Percentiles rank a stretch among this genome's conserved stretches.
phyloP scores from a whole-genome alignment of 2,888 invertebrate species.

The Morpho achilles region DNA sequence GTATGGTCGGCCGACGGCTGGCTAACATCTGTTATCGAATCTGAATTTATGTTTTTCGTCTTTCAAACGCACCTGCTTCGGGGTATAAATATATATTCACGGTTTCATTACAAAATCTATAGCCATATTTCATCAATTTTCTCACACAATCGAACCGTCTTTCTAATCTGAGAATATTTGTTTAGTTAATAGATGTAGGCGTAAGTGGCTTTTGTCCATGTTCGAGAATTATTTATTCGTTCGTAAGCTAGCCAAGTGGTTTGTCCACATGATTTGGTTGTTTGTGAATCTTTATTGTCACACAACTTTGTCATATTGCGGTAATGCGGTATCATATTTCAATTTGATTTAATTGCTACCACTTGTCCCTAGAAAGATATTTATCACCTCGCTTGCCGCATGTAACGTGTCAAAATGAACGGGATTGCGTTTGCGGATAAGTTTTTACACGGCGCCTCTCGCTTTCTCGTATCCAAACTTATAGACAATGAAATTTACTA shows the following conservation, averaged over 20 bases:
- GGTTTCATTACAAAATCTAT: constrained; percentile 33
- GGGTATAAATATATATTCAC: constrained; percentile 49
- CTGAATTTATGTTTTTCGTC: constrained; percentile 68
- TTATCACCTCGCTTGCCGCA: constrained; percentile 60
- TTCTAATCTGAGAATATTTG: constrained; percentile 42
- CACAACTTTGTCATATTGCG: constrained; percentile 20
- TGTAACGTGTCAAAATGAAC: constrained; percentile 68
- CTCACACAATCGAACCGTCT: constrained; percentile 39
- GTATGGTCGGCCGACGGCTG: constrained; percentile 55
- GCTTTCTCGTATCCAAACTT: constrained; percentile 40
- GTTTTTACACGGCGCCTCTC: constrained; percentile 53
- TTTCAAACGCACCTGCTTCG: constrained; percentile 66
- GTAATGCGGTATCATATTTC: constrained; percentile 44
- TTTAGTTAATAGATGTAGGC: constrained; percentile 53
- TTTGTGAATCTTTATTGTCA: constrained; percentile 46
- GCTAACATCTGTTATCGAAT: constrained; percentile 72
- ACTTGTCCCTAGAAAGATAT: constrained; percentile 58
- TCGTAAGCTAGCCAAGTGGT: constrained; percentile 49
- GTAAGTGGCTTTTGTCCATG: constrained; percentile 50
- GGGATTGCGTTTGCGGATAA: constrained; percentile 63
- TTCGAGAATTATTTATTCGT: constrained; percentile 37
- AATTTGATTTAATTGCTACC: constrained; percentile 39
- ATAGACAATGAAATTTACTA: constrained; percentile 44
- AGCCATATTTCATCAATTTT: constrained; percentile 35
- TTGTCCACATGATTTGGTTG: constrained; percentile 56